Base-by-base conservation (phyloP, 2,797 vertebrate genomes). In the Aeoliscus strigatus region DNA sequence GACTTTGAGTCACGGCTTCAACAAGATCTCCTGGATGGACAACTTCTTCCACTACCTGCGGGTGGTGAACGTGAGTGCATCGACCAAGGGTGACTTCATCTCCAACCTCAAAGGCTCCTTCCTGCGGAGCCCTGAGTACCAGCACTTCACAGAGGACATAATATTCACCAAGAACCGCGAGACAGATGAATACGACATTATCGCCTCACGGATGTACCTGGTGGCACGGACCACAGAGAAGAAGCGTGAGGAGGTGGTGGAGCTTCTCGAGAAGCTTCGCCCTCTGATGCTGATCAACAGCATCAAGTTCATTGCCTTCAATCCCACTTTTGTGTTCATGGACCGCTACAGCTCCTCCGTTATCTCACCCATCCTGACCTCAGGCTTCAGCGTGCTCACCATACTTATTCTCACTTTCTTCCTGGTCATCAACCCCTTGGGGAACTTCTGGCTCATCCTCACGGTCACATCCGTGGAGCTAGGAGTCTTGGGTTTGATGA, bases 401-500 rank as follows among this genome's bases (percentile, higher is more conserved):
- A 86, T 98, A 78, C 84, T 99, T 73, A 94, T 96, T 73, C 91
- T 99, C 85, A 95, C 96, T 8, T 93, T 94, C 27, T 92, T 98
- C 79, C 91, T 97, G 12, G 90, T 94, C 23, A 91, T 94, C 53
- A 92, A 98, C 78, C 93, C 96, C 1, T 86, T 99, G 73, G 94
- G 95, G 12, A 94, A 96, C 0, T 86, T 93, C 57, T 99, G 96
- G 96, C 88, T 98, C 47, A 94, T 93, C 42, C 88, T 98, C 65
- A 96, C 93, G 8, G 88, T 98, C 66, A 91, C 92, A 54, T 99
- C 96, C 0, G 96, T 98, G 30, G 94, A 97, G 82, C 98, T 99
- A 16, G 96, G 96, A 38, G 92, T 97, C 61, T 86, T 98, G 79
- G 96, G 96, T 72, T 99, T 98, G 84, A 98, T 99, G 95, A 99